These are phyloP conservation scores for Varanus salvator DNA, from an alignment of 2,113 vertebrate genomes.

Conservation along the genomic window DNA sequence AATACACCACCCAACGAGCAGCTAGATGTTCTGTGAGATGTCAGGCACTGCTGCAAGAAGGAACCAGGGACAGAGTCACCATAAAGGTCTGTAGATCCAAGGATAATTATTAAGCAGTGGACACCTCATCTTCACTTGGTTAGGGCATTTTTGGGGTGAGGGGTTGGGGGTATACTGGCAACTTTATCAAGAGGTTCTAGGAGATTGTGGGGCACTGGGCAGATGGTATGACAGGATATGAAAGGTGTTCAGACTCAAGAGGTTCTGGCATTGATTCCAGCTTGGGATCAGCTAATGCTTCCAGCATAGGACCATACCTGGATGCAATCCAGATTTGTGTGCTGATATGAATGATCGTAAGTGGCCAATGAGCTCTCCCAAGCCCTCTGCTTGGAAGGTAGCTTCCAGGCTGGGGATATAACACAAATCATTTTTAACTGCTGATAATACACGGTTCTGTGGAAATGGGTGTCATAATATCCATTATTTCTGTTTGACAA, in stretches of 20 bases:
- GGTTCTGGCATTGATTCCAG: no score
- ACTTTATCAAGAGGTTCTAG: background rate
- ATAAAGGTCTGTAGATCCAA: background rate
- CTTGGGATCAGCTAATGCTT: background rate
- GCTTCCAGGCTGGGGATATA: background rate
- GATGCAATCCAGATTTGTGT: background rate
- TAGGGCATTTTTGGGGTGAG: no score
- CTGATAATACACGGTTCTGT: background rate
- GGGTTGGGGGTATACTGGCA: background rate
- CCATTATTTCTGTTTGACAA: background rate
- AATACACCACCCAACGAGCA: background rate
- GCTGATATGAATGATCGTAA: background rate
- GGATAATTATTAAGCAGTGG: background rate
- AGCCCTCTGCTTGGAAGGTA: background rate
- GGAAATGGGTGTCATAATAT: background rate
- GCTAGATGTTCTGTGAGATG: background rate
- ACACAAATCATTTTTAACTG: background rate
- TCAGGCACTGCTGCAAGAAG: background rate
- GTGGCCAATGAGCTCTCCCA: no score
- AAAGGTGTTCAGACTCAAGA: background rate
- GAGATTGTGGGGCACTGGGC: background rate
- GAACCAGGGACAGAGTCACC: background rate
- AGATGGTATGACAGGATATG: background rate
- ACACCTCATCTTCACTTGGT: background rate
- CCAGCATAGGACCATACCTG: no score